Evolutionary conservation across 2,888 invertebrate genomes (phyloP), one percentile per base, ranked within the genome.

Genomic region (Nomada hirtipes): DNA sequence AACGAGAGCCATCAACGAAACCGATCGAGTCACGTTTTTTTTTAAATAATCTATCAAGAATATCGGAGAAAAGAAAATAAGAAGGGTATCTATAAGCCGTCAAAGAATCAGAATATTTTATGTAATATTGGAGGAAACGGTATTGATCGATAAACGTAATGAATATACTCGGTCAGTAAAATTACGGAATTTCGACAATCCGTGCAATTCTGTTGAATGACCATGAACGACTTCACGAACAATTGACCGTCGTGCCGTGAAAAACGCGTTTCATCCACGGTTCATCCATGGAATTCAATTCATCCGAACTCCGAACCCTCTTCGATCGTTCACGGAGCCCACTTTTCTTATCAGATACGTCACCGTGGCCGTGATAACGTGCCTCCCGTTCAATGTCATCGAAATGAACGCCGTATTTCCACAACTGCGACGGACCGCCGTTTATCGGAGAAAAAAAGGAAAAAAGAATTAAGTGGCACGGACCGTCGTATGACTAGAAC

Each of bases 291-390:
- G 9, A 15, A 36, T 4, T 60, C n/a, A 18, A 50, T 47, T 64
- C 44, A n/a, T 36, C 29, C 52, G 53, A 65, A 67, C 23, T 36
- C 42, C 18, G 53, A 50, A 47, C 61, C 57, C 52, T 42, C 57
- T 10, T n/a, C 70, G 60, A 76, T 67, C 70, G 52, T 53, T 53
- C 72, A 13, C 53, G 42, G n/a, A 73, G 61, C 55, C 68, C n/a
- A 47, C 50, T 75, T 50, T 59, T 47, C 72, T 80, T 85, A 85
- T 85, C 85, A 42, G 55, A 50, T 59, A 67, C 71, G 82, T 75
- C 79, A 79, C 60, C 78, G 69, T 71, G 60, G 50, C 52, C 53
- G 68, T 59, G 86, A 84, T 86, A 82, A 80, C 79, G 74, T n/a
- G 44, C 42, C 61, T 52, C 61, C 47, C 76, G 75, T 76, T 74